phyloP scores from a whole-genome alignment of 1,140 invertebrate genomes.

The Uloborus diversus region DNA sequence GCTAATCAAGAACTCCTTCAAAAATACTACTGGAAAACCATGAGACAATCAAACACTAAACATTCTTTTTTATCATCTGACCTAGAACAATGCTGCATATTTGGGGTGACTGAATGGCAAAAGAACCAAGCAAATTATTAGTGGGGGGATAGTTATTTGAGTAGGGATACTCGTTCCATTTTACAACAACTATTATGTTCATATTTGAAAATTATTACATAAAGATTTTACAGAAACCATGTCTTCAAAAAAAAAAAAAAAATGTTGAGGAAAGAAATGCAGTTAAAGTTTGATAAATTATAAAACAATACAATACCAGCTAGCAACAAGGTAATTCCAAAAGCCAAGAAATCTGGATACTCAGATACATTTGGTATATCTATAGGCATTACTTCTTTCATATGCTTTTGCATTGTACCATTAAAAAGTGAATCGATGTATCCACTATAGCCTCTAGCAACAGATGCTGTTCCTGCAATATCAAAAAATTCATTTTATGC shows the following conservation, averaged over 20 bases:
- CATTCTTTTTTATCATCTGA: too few relatives aligned
- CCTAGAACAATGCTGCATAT: too few relatives aligned
- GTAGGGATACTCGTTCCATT: too few relatives aligned
- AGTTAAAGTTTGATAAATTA: neutral
- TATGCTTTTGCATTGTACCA: slow-evolving; percentile 75
- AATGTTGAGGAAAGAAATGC: neutral
- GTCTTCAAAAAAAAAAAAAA: neutral
- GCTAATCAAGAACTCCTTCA: too few relatives aligned
- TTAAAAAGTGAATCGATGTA: slow-evolving; percentile 85
- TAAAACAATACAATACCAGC: slow-evolving; percentile 44
- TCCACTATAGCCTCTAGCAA: slow-evolving; percentile 88
- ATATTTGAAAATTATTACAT: too few relatives aligned
- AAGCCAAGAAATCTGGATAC: slow-evolving; percentile 85
- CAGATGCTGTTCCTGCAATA: slow-evolving; percentile 79
- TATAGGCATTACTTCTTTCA: slow-evolving; percentile 77
- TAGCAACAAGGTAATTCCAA: slow-evolving; percentile 68
- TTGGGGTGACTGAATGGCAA: too few relatives aligned
- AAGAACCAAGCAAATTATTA: too few relatives aligned
- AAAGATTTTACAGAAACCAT: neutral
- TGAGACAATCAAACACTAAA: too few relatives aligned
- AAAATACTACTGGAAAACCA: too few relatives aligned
- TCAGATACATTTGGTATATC: slow-evolving; percentile 76
- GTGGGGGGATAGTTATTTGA: too few relatives aligned
- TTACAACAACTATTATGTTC: too few relatives aligned
- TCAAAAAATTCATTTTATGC: too few relatives aligned